Evolutionary conservation across 2,113 vertebrate genomes (phyloP), one percentile per base, ranked within the genome.

Genomic region (Brachyhypopomus gauderio): DNA sequence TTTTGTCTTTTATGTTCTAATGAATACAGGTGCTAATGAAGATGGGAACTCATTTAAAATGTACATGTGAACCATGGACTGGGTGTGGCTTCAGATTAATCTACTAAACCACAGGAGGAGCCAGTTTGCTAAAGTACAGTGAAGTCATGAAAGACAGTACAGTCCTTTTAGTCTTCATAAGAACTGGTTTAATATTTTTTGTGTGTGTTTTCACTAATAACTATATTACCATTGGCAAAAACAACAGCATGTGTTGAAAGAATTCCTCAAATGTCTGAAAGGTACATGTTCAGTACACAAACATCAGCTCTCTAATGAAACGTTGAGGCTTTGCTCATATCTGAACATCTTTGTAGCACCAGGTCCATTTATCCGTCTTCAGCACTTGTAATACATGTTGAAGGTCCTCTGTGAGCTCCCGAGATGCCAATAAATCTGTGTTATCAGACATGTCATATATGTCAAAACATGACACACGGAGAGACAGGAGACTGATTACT

Each of bases 391-490:
- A 59, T 78, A 52, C 56, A 27, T 14, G 69, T 71, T 38, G 34
- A 30, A 52, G 78, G 19, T 36, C 38, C 30, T 30, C 62, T 56
- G 34, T 1, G 45, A 41, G 16, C 34, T 45, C 3, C 9, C 5
- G 12, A 63, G 36, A 41, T 22, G 66, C 6, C 2, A n/a, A n/a
- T 80, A 63, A 63, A 80, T 63, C 78, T 63, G 38, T 72, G 41
- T 63, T 58, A 72, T 62, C 69, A 34, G 69, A 62, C 11, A 64
- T 64, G 78, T 72, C 78, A 52, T 60, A 58, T 30, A 60, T 48
- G 38, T 63, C 19, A 2, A 58, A 72, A 55, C 20, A 34, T 70
- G 34, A 64, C 19, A 60, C 23, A 52, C 20, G 9, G 19, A 60
- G 67, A 60, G 56, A 41, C 8, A 0, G 1, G 22, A 60, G 64